These are phyloP conservation scores for Blennius ocellaris DNA, from an alignment of 2,113 vertebrate genomes.

Conservation along the genomic window DNA sequence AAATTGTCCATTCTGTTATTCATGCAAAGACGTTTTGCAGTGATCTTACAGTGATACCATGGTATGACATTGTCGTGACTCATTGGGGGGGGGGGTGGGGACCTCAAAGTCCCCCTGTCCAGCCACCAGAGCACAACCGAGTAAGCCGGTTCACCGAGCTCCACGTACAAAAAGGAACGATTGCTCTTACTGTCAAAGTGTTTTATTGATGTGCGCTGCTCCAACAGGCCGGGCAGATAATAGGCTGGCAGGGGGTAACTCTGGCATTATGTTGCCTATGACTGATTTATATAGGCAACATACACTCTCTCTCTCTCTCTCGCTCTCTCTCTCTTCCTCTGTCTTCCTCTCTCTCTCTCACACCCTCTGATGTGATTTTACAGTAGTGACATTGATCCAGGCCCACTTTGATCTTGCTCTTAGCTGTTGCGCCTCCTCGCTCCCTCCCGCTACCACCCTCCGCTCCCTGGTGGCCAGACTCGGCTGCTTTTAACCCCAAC, in stretches of 20 bases:
- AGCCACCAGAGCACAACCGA: conserved; percentile 29
- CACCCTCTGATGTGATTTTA: conserved; percentile 71
- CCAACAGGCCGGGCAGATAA: conserved; percentile 54
- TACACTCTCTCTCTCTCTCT: conserved; percentile 3
- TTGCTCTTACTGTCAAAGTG: conserved; percentile 63
- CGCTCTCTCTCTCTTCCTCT: neutral
- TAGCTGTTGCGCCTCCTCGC: conserved; percentile 63
- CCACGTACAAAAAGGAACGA: conserved; percentile 52
- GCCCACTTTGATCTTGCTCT: conserved; percentile 78
- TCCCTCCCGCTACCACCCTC: conserved; percentile 47
- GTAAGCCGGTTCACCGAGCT: conserved; percentile 38
- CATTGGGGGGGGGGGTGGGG: neutral
- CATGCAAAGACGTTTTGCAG: neutral
- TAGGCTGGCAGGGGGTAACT: conserved; percentile 51
- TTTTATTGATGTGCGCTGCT: conserved; percentile 64
- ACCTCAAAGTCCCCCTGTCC: neutral
- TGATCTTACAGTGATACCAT: neutral
- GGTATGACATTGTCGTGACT: neutral
- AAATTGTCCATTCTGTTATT: neutral
- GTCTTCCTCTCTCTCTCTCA: conserved; percentile 19
- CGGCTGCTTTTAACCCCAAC: conserved; percentile 74
- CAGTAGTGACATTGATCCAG: conserved; percentile 78
- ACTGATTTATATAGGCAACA: conserved; percentile 68
- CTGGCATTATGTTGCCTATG: conserved; percentile 61
- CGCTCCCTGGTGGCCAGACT: conserved; percentile 65